Percentiles rank a stretch among this genome's conserved stretches.
These are phyloP conservation scores for Athalia cordata DNA, from an alignment of 2,888 invertebrate species.

Conservation along the genomic window DNA sequence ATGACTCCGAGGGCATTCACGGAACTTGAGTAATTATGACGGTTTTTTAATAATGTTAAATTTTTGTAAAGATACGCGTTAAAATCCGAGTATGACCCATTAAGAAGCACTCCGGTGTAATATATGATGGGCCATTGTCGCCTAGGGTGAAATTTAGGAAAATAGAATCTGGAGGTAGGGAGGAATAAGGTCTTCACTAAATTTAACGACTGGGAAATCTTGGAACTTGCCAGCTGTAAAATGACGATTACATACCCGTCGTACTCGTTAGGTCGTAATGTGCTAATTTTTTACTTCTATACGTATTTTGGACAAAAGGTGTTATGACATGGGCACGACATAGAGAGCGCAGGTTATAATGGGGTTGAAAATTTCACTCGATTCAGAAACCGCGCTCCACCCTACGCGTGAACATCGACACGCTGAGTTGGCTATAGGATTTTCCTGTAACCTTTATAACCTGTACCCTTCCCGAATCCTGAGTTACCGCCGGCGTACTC, in stretches of 20 bases:
- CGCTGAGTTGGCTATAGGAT: neutral
- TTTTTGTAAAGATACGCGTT: too few species aligned
- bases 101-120: neutral
- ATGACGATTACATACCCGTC: slow-evolving; percentile 29
- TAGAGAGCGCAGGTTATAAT: neutral
- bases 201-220: slow-evolving; percentile 22
- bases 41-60: too few species aligned
- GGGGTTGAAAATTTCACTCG: slow-evolving; percentile 24
- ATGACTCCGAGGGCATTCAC: too few species aligned
- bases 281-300: slow-evolving; percentile 35
- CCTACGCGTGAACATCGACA: slow-evolving; percentile 17
- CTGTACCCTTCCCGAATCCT: slow-evolving; percentile 26
- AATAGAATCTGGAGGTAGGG: neutral
- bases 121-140: slow-evolving; percentile 1
- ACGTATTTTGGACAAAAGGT: slow-evolving; percentile 21
- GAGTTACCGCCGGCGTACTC: slow-evolving; percentile 16
- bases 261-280: slow-evolving; percentile 33
- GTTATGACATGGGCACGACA: neutral
- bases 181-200: slow-evolving; percentile 9
- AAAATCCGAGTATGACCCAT: too few species aligned
- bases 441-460: neutral
- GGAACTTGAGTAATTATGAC: too few species aligned
- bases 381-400: slow-evolving; percentile 1
- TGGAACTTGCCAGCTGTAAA: slow-evolving; percentile 35
- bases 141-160: neutral